A percentile compares a stretch with the other conserved stretches of the same genome.
These are phyloP conservation scores for Dolichopus griseipennis DNA, from an alignment of 2,888 invertebrate species.

Conservation along the genomic window DNA sequence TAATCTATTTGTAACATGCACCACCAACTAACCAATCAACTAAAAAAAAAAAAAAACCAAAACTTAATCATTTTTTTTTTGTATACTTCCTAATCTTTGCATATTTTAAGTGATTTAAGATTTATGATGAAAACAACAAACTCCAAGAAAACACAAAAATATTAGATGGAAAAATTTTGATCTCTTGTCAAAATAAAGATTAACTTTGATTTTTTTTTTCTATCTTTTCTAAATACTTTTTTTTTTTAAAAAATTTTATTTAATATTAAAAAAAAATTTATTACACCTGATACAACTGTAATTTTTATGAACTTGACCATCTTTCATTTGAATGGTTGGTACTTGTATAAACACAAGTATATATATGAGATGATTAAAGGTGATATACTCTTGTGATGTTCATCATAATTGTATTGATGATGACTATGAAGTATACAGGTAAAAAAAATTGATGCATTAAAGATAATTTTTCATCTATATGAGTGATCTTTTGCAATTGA, in stretches of 20 bases:
- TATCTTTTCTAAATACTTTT: not conserved
- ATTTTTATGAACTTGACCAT: slow-evolving; percentile 25
- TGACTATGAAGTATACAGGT: no score
- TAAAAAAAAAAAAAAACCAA: not conserved
- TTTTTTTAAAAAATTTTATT: not conserved
- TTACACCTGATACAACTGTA: slow-evolving; percentile 45
- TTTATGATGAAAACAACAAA: not conserved
- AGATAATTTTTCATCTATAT: no score
- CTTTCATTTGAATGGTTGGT: not conserved
- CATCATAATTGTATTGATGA: no score
- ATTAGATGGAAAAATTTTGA: not conserved
- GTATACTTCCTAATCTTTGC: not conserved
- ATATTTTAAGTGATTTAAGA: not conserved
- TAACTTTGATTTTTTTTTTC: no score
- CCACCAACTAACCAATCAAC: not conserved
- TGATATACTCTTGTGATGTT: no score
- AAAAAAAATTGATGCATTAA: no score
- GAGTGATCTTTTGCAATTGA: no score
- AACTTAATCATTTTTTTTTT: not conserved
- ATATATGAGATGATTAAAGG: no score
- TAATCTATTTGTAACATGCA: slow-evolving; percentile 5
- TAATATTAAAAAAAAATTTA: slow-evolving; percentile 38
- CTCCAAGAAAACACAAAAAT: not conserved
- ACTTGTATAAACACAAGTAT: no score
- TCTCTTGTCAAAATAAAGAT: not conserved